Evolutionary conservation across 1,140 invertebrate genomes (phyloP).

Genomic region (Calephelis nemesis): DNA sequence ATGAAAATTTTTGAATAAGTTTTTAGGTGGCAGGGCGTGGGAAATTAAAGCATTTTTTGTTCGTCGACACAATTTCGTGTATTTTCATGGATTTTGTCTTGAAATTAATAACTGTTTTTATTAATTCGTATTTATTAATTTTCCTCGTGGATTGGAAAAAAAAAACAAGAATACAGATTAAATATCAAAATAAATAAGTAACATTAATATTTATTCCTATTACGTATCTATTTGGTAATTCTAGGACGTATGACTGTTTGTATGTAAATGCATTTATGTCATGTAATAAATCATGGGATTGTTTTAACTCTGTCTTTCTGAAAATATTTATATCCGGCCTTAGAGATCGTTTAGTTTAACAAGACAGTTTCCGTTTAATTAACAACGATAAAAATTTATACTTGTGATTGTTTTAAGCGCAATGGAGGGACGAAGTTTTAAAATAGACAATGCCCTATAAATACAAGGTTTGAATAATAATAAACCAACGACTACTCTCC

Average conservation of each 20-base stretch:
- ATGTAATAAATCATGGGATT: background rate
- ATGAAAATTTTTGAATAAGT: no score
- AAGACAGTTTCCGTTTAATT: no score
- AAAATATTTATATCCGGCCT: background rate
- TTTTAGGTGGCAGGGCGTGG: no score
- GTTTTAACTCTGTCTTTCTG: background rate
- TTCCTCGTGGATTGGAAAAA: background rate
- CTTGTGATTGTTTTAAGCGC: no score
- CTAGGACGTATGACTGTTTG: slow-evolving; percentile 12
- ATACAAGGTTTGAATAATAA: no score
- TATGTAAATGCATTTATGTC: background rate
- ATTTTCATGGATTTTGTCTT: no score
- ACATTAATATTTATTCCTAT: background rate
- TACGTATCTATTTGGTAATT: slow-evolving; percentile 3
- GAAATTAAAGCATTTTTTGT: no score
- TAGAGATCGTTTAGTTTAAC: background rate
- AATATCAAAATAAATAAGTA: background rate
- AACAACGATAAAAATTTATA: no score
- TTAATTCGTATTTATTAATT: background rate
- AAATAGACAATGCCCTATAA: no score
- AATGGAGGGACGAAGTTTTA: no score
- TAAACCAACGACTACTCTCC: no score
- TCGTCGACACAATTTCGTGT: no score
- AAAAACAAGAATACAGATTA: background rate
- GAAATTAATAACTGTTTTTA: background rate